Base-by-base conservation (phyloP, 2,113 vertebrate species). In the Amia ocellicauda region DNA sequence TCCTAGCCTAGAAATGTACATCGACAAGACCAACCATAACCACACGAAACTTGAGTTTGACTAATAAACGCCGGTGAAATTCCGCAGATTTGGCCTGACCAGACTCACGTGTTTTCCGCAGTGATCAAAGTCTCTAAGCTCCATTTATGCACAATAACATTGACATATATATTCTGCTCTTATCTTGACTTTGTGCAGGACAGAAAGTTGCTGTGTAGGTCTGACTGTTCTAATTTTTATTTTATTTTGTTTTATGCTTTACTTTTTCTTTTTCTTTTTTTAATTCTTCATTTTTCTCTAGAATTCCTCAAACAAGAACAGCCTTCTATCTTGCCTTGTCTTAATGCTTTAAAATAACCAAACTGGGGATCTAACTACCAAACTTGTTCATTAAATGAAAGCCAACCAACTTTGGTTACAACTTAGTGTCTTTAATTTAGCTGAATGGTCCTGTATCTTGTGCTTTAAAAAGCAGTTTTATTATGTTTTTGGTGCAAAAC, bases 321-420 rank as follows among this genome's bases (percentile, higher is more conserved):
- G 92, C 94, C 94, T 97, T 96, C 93, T 95, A 93, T 95, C 91
- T 95, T 93, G 93, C 94, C 94, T 98, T 96, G 91, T 96, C 93
- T 96, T 97, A 96, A 98, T 89, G 93, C 94, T 98, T 98, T 97
- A 96, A 98, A 95, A 86, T 91, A 97, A 95, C 94, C 94, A 94
- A 97, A 96, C 91, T 94, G 94, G 93, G 97, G 93, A 93, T 97
- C 92, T 91, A 90, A 93, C 91, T 91, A 95, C 93, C 94, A 94
- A 96, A 94, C 92, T 82, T 74, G 81, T 95, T 90, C 89, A 91
- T 93, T 86, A 88, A 91, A 91, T 94, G 92, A 89, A 92, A 92
- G 92, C 91, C 82, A 88, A 94, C 89, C 92, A 86, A 93, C 85
- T 91, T 96, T 90, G 93, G 87, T 97, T 94, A 90, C 92, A 93